Evolutionary conservation across 2,113 vertebrate species (phyloP), one percentile per base, ranked within the genome.

Genomic region (Sphaerodactylus townsendi): DNA sequence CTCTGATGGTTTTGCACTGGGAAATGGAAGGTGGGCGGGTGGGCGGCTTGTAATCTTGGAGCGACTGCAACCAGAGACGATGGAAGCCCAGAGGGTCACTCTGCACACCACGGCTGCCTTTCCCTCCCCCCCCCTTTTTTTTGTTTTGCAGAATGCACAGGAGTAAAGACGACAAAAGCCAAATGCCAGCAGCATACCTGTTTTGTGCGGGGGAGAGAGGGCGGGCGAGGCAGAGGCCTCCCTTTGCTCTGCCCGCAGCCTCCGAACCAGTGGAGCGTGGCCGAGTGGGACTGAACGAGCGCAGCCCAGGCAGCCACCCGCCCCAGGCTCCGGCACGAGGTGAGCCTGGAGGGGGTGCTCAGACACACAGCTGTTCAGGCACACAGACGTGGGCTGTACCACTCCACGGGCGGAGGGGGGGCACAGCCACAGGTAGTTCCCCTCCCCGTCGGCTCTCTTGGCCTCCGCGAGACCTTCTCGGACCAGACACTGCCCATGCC

Each of bases 371-470:
- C 86, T 74, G 76, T 79, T 68, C 76, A 59, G 46, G 80, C 76
- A 30, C 62, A 71, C 69, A 87, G 71, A 73, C 81, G 39, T 80
- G 81, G 86, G 68, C 17, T 62, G 81, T 83, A 84, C 86, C 86
- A 87, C 81, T 87, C 13, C 23, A 4, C 56, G 66, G 14, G 77
- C 37, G 68, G 86, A 81, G 81, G 85, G 50, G 50, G 53, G 53
- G 19, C 79, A 64, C 80, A 78, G 79, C 85, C 74, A 82, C 85
- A 86, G 80, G 85, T 86, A 86, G 85, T 65, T 76, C 50, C 66
- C 41, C 74, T 72, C 85, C 65, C 44, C 53, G n/a, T 25, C 66
- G 19, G 48, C 48, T 77, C 53, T 21, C 50, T 37, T 64, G 41
- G 35, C 30, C 80, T 13, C n/a, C 46, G 44, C 70, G 69, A 39